Evolutionary conservation across 2,113 vertebrate species (phyloP).

Genomic region (Cryptomyrus ogoouensis): DNA sequence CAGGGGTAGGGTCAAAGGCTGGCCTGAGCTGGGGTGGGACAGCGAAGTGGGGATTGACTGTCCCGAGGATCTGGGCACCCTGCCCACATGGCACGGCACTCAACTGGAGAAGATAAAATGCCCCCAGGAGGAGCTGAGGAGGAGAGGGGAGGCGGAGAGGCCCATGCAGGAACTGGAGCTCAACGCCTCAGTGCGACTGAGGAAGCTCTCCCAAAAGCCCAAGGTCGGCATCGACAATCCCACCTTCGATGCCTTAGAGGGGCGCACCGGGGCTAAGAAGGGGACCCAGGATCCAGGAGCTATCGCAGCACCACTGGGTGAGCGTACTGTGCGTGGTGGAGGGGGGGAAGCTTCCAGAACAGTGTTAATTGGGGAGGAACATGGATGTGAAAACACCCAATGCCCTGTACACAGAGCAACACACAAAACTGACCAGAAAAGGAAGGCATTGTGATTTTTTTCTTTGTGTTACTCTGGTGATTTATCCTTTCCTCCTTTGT

Average conservation of each 20-base stretch:
- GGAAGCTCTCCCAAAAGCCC: constrained; percentile 81
- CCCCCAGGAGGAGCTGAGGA: constrained; percentile 82
- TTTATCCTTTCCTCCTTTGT: not conserved
- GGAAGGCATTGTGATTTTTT: not conserved
- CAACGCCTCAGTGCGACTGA: constrained; percentile 81
- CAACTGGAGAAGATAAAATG: constrained; percentile 81
- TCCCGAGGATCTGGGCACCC: constrained; percentile 72
- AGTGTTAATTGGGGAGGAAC: not conserved
- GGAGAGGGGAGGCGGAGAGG: constrained; percentile 70
- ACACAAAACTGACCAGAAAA: not conserved
- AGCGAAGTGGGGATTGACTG: constrained; percentile 87
- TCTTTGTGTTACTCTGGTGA: not conserved
- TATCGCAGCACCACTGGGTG: not conserved
- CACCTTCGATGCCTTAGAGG: constrained; percentile 83
- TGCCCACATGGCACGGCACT: constrained; percentile 65
- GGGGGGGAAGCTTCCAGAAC: not conserved
- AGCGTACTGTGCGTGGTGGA: not conserved
- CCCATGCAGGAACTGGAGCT: constrained; percentile 80
- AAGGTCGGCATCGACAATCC: constrained; percentile 91
- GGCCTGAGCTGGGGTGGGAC: constrained; percentile 65
- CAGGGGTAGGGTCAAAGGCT: constrained; percentile 50
- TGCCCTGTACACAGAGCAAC: not conserved
- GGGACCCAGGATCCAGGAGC: constrained; percentile 63
- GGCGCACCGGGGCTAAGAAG: constrained; percentile 64
- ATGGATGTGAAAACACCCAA: not conserved